Base-by-base conservation (phyloP, 37 sponge, comb jelly and placozoan species). In the Axinella damicornis region DNA sequence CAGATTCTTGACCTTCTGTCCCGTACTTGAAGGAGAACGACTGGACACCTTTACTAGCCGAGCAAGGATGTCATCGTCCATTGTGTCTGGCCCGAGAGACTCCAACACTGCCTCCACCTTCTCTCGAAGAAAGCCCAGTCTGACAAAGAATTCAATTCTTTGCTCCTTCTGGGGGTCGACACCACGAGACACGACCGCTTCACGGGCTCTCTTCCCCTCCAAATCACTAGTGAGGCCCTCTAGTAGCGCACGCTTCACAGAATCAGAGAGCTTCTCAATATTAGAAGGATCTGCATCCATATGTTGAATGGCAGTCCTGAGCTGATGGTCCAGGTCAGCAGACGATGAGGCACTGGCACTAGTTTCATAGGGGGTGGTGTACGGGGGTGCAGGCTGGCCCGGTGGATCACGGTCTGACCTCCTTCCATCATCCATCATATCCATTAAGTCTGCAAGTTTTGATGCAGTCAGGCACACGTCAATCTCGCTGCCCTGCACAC, bases 51-150 rank as follows among this genome's bases (percentile, higher is more conserved):
- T 17, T 4, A 85, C 68, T 57, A 90, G 76, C 18, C 76, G 56
- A 11, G 53, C 80, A 57, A 92, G 33, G 6, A 92, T 80, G 24
- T 73, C 86, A 46, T 92, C 69, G 39, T 79, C 71, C 1, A 54
- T 21, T 38, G 93, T 89, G 12, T 69, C 81, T 18, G 76, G 61
- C 2, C 85, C 88, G 12, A 86, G 53, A 15, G 76, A 69, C 17
- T 85, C 77, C 36, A 92, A 19, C n/a, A 88, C 85, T 20, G 79
- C 25, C 71, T 77, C 65, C 13, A 85, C 89, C 41, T 75, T 71
- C 30, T 80, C 77, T n/a, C 60, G 32, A 9, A 69, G 69, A 39
- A 70, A 92, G 0, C 81, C 85, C 13, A 87, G 34, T 33, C 60
- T 37, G 15, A 78, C 72, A 67, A 88, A 92, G 37, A 77, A 73